Conservation (phyloP, 2,797 vertebrate species). For the Gymnopithys bicolor region DNA sequence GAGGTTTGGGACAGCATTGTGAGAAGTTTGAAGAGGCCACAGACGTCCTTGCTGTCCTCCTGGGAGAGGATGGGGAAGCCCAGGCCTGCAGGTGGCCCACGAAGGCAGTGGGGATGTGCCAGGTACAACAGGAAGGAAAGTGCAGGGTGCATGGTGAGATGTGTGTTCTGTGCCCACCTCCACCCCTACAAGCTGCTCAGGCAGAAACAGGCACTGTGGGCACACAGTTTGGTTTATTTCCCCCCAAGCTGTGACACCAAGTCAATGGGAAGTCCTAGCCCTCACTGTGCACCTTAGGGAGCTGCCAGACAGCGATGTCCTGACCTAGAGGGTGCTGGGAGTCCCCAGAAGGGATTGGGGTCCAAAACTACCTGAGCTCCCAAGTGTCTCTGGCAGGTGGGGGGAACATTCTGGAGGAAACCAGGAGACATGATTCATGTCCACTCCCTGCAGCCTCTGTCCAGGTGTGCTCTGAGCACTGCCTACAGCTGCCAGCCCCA, state of each 20-base stretch:
- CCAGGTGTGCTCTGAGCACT: background rate
- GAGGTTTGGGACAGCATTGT: background rate
- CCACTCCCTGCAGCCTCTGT: background rate
- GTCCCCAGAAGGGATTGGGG: background rate
- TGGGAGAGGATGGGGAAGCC: background rate
- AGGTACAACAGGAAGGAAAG: background rate
- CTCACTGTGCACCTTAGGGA: rapidly evolving
- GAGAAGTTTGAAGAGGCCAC: background rate
- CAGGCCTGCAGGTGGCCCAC: background rate
- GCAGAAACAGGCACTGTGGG: background rate
- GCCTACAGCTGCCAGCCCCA: background rate
- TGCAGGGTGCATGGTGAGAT: background rate
- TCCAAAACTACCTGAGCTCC: background rate
- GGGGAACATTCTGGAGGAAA: background rate
- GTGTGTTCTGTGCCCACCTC: background rate
- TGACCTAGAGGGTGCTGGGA: background rate
- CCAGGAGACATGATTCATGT: rapidly evolving
- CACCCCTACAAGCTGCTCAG: background rate
- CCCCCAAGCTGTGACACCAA: background rate
- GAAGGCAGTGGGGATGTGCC: background rate
- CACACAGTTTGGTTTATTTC: background rate
- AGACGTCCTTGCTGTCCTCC: background rate
- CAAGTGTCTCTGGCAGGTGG: background rate
- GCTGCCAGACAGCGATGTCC: background rate
- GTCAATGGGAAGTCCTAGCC: background rate